A percentile compares a stretch with the other conserved stretches of the same genome.
phyloP scores from a whole-genome alignment of 1,140 invertebrate species.

The Neuroterus valhalla region DNA sequence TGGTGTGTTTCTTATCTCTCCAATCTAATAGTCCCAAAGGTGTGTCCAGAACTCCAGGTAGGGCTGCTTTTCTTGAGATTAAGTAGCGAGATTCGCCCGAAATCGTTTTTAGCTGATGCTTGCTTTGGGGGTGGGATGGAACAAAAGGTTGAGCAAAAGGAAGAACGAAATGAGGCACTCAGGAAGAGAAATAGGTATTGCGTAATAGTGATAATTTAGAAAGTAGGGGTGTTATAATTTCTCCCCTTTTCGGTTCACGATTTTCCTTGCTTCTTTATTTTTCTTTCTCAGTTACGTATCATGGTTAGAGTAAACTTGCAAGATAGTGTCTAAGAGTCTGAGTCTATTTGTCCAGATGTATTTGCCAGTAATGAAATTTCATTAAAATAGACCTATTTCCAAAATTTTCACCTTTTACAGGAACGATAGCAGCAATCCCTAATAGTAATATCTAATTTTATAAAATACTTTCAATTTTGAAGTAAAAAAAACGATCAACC shows the following conservation, averaged over 20 bases:
- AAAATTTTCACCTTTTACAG: too few relatives aligned
- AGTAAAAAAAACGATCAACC: too few relatives aligned
- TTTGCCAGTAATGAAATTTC: too few relatives aligned
- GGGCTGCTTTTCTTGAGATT: constrained; percentile 4
- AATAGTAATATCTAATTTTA: too few relatives aligned
- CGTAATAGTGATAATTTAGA: constrained; percentile 5
- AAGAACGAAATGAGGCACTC: background rate
- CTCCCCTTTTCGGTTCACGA: background rate
- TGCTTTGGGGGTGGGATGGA: background rate
- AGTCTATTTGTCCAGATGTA: too few relatives aligned
- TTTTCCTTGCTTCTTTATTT: background rate
- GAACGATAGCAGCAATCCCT: too few relatives aligned
- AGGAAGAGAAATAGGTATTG: constrained; percentile 5
- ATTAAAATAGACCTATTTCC: too few relatives aligned
- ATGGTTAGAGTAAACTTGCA: too few relatives aligned
- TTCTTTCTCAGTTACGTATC: background rate
- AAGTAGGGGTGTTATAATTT: background rate
- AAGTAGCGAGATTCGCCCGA: constrained; percentile 17
- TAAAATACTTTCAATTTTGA: too few relatives aligned
- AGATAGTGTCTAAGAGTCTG: too few relatives aligned
- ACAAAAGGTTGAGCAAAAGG: background rate
- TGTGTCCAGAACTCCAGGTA: constrained; percentile 21
- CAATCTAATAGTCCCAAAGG: constrained; percentile 4
- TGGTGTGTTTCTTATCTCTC: constrained; percentile 23
- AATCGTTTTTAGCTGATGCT: constrained; percentile 24